Evolutionary conservation across 2,888 invertebrate species (phyloP).

Genomic region (Rhagonycha lutea): DNA sequence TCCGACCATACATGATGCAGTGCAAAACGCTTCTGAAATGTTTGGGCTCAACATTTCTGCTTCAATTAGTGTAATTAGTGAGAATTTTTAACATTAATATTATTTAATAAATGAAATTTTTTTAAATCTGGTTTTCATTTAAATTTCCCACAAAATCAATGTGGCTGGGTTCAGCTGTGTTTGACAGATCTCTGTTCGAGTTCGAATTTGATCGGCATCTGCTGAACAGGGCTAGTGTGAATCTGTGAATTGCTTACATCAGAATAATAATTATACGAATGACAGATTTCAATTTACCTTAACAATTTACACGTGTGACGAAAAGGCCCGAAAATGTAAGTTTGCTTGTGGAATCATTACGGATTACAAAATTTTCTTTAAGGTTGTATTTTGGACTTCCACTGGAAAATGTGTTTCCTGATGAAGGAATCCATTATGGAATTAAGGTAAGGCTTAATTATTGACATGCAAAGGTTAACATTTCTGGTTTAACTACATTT

Average conservation of each 20-base stretch:
- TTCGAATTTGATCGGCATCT: background rate
- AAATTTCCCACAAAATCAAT: background rate
- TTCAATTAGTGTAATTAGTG: conserved; percentile 14
- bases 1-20: conserved; percentile 68
- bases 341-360: background rate
- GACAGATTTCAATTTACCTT: background rate
- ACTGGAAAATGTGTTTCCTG: conserved; percentile 32
- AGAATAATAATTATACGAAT: background rate
- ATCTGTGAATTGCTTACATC: too few species aligned
- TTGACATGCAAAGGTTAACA: background rate
- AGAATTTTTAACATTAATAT: background rate
- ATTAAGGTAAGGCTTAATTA: conserved; percentile 22
- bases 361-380: background rate
- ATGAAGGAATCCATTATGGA: conserved; percentile 32
- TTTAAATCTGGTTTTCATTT: background rate
- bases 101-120: background rate
- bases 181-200: background rate
- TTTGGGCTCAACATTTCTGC: conserved; percentile 6
- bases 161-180: background rate
- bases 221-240: background rate
- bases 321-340: background rate
- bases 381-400: conserved; percentile 36
- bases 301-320: background rate
- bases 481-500: background rate
- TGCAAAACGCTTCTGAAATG: conserved; percentile 56